Percentiles rank a stretch among this genome's conserved stretches.
These are phyloP conservation scores for Scyliorhinus canicula DNA, from an alignment of 2,797 vertebrate species.

Conservation along the genomic window DNA sequence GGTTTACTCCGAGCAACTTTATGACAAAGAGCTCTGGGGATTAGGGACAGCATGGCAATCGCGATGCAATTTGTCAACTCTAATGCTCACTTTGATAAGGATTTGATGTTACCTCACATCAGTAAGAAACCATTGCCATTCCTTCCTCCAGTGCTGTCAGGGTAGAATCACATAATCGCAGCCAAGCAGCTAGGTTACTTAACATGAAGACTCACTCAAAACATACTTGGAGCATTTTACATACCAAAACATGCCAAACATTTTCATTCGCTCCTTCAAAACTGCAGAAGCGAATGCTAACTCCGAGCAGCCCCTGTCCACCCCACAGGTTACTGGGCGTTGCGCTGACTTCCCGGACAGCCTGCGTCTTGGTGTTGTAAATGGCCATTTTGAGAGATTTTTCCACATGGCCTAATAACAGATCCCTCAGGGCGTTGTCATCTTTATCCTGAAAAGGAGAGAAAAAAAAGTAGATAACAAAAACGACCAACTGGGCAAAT, in stretches of 20 bases:
- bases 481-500: slow-evolving; percentile 11
- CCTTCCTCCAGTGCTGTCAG: background rate
- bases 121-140: background rate
- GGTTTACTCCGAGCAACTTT: background rate
- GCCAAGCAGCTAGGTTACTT: background rate
- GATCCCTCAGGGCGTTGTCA: slow-evolving; percentile 92
- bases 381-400: slow-evolving; percentile 96
- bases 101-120: background rate
- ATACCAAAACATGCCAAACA: slow-evolving; percentile 92
- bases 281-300: slow-evolving; percentile 97
- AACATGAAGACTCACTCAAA: background rate
- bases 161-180: background rate
- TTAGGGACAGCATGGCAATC: background rate
- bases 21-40: background rate
- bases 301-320: slow-evolving; percentile 88
- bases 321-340: slow-evolving; percentile 98
- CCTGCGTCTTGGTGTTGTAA: slow-evolving; percentile 94
- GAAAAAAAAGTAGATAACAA: slow-evolving; percentile 39
- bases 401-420: slow-evolving; percentile 92
- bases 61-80: background rate
- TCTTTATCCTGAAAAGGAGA: slow-evolving; percentile 81
- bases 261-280: slow-evolving; percentile 98
- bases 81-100: background rate
- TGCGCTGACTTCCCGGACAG: slow-evolving; percentile 85
- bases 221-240: slow-evolving; percentile 44